Evolutionary conservation across 2,113 vertebrate species (phyloP).

Genomic region (Ammodramus savannarum): DNA sequence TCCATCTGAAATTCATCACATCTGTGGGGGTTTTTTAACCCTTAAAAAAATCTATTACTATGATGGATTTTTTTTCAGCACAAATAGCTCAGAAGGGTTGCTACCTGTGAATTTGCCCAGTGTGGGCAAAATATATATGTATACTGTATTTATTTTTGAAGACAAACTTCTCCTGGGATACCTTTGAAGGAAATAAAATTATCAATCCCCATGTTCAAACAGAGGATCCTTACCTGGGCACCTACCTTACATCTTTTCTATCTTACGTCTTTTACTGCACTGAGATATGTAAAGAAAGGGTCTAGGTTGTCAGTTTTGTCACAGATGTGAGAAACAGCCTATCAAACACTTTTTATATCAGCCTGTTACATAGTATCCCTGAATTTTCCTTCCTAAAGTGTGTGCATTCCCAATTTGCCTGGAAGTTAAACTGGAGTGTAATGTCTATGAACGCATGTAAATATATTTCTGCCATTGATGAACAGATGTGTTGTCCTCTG

Average conservation of each 20-base stretch:
- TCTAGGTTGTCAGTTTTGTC: neutral
- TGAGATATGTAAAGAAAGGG: neutral
- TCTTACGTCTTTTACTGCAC: neutral
- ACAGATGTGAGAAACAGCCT: neutral
- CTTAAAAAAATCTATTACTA: neutral
- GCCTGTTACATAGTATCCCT: neutral
- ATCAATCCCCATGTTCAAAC: neutral
- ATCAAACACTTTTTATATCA: neutral
- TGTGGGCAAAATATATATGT: neutral
- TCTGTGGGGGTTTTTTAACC: neutral
- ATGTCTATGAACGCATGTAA: neutral
- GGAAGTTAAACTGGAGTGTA: neutral
- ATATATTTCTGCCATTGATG: neutral
- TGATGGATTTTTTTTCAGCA: neutral
- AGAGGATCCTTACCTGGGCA: neutral
- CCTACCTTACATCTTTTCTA: neutral
- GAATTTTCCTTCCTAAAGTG: neutral
- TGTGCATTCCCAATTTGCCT: neutral
- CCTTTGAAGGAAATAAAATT: conserved; percentile 16
- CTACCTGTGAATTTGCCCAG: neutral
- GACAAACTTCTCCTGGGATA: conserved; percentile 5
- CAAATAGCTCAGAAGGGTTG: neutral
- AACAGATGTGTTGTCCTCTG: neutral
- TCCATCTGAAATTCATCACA: neutral
- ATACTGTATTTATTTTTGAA: conserved; percentile 7